These are phyloP conservation scores for Dermatemys mawii DNA, from an alignment of 2,113 vertebrate species.

Conservation along the genomic window DNA sequence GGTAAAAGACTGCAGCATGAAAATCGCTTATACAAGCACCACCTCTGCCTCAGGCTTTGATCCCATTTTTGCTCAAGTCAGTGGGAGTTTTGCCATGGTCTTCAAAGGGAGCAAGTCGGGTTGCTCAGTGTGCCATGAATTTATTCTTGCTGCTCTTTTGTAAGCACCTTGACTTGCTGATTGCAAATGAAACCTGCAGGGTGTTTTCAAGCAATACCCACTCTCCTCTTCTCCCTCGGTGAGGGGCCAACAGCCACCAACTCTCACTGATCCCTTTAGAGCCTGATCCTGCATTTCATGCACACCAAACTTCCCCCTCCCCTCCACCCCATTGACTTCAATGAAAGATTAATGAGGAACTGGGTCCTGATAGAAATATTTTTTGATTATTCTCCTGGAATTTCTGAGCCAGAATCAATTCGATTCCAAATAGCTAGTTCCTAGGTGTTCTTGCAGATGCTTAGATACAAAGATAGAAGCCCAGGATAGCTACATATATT, in stretches of 20 bases:
- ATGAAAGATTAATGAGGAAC: background rate
- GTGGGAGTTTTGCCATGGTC: background rate
- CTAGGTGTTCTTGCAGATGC: background rate
- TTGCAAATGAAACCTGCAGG: background rate
- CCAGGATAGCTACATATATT: background rate
- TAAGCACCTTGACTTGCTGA: background rate
- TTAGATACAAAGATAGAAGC: background rate
- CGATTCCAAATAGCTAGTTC: background rate
- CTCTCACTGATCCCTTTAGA: background rate
- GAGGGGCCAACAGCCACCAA: background rate
- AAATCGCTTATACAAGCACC: background rate
- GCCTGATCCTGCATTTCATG: background rate
- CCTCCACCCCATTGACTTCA: rapidly evolving
- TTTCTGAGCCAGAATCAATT: background rate
- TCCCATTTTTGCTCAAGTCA: background rate
- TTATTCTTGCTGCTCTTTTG: background rate
- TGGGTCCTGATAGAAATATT: background rate
- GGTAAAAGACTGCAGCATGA: background rate
- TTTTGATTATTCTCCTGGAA: background rate
- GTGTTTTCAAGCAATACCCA: background rate
- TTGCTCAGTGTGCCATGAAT: background rate
- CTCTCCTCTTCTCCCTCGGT: background rate
- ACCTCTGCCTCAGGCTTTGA: background rate
- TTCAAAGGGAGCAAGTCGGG: background rate
- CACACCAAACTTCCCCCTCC: background rate